Conservation (phyloP, 35 echinoderm and acorn worm species). For the Lytechinus variegatus region DNA sequence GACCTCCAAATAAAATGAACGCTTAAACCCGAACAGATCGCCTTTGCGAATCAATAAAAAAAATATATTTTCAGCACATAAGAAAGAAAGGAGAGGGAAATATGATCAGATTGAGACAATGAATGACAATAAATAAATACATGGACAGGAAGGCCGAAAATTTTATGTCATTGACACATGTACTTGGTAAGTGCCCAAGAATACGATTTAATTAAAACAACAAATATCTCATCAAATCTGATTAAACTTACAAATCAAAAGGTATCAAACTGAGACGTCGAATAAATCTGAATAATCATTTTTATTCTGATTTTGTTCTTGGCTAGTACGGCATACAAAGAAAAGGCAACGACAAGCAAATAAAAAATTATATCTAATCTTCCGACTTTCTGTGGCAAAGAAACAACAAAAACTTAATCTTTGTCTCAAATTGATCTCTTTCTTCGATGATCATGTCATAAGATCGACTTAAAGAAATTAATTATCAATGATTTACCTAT, state of each 20-base stretch:
- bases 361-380: neutral
- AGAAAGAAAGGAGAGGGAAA: too few relatives aligned
- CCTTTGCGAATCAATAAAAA: too few relatives aligned
- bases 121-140: neutral
- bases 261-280: neutral
- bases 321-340: slow-evolving; percentile 17
- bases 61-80: too few relatives aligned
- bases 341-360: slow-evolving; percentile 18
- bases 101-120: neutral
- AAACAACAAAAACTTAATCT: neutral
- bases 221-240: slow-evolving; percentile 22
- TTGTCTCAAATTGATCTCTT: neutral
- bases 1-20: too few relatives aligned
- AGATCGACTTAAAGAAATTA: neutral
- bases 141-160: neutral
- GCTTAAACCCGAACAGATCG: too few relatives aligned
- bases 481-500: neutral
- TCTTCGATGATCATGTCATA: neutral
- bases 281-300: neutral
- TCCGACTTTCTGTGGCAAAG: neutral
- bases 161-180: slow-evolving; percentile 3
- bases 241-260: slow-evolving; percentile 19
- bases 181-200: slow-evolving; percentile 46
- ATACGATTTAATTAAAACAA: slow-evolving; percentile 38
- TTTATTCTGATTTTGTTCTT: neutral